A percentile compares a stretch with the other conserved stretches of the same genome.
These are phyloP conservation scores for Sesamia inferens DNA, from an alignment of 2,888 invertebrate genomes.

Conservation along the genomic window DNA sequence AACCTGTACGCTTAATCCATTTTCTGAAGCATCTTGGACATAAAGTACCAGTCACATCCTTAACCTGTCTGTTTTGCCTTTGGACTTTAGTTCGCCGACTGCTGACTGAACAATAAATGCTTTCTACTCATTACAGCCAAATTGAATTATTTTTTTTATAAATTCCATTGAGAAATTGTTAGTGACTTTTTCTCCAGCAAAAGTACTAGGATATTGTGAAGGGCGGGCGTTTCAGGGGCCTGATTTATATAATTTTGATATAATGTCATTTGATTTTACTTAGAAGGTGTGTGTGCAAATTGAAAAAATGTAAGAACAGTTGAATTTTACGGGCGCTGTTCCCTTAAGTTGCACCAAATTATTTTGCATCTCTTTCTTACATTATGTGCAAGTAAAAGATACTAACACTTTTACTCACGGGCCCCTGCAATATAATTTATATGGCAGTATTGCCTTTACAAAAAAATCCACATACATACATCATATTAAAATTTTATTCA, in stretches of 20 bases:
- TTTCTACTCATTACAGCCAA: not conserved
- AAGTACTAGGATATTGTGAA: no score
- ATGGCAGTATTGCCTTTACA: conserved; percentile 2
- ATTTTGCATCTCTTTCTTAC: not conserved
- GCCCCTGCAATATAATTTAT: not conserved
- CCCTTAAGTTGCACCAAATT: not conserved
- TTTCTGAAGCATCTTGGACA: not conserved
- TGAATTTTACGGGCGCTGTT: no score
- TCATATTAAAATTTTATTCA: no score
- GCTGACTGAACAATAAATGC: not conserved
- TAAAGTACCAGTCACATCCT: not conserved
- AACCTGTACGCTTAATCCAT: not conserved
- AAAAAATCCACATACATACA: not conserved
- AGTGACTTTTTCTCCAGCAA: no score
- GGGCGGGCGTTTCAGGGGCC: no score
- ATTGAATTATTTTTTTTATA: no score
- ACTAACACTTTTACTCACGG: not conserved
- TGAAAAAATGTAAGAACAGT: no score
- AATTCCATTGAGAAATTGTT: no score
- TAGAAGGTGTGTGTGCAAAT: no score
- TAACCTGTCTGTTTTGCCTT: not conserved
- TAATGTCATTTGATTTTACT: no score
- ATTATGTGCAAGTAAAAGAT: not conserved
- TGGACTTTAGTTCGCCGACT: not conserved
- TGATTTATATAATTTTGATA: no score